A percentile compares a stretch with the other conserved stretches of the same genome.
Evolutionary conservation across 1,140 invertebrate species (phyloP).

Genomic region (Amyelois transitella): DNA sequence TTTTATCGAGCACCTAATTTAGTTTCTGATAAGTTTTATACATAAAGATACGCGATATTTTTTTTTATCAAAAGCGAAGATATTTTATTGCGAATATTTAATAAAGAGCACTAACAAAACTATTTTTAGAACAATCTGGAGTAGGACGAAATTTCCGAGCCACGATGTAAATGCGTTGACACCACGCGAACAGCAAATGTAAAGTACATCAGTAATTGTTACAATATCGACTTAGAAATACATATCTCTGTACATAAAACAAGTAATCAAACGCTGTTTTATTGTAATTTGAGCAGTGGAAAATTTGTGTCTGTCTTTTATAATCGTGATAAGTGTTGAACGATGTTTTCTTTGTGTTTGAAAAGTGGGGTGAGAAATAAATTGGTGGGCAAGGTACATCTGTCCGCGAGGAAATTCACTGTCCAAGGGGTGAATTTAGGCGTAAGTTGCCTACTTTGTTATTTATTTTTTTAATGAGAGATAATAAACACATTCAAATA

Average conservation of each 20-base stretch:
- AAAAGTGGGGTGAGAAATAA: not conserved
- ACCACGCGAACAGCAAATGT: not conserved
- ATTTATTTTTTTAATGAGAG: not conserved
- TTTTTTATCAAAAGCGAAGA: too few species aligned
- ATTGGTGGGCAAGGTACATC: not conserved
- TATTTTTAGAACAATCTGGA: too few species aligned
- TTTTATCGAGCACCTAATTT: too few species aligned
- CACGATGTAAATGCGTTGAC: not conserved
- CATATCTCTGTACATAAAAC: slow-evolving; percentile 1
- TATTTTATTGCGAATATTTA: too few species aligned
- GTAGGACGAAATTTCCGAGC: too few species aligned
- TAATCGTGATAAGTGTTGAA: not conserved
- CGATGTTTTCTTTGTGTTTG: not conserved
- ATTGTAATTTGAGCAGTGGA: not conserved
- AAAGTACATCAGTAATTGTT: not conserved
- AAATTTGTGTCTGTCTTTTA: not conserved
- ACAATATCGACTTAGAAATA: slow-evolving; percentile 5
- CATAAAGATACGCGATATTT: too few species aligned
- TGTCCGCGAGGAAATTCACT: slow-evolving; percentile 19
- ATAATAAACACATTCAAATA: not conserved
- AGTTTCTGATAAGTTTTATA: too few species aligned
- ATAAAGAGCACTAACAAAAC: not conserved
- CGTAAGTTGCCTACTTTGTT: slow-evolving; percentile 27
- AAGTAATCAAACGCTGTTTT: not conserved
- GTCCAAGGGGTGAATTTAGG: slow-evolving; percentile 19